Conservation (phyloP, 2,888 invertebrate species). For the Drosophila kambysellisi region DNA sequence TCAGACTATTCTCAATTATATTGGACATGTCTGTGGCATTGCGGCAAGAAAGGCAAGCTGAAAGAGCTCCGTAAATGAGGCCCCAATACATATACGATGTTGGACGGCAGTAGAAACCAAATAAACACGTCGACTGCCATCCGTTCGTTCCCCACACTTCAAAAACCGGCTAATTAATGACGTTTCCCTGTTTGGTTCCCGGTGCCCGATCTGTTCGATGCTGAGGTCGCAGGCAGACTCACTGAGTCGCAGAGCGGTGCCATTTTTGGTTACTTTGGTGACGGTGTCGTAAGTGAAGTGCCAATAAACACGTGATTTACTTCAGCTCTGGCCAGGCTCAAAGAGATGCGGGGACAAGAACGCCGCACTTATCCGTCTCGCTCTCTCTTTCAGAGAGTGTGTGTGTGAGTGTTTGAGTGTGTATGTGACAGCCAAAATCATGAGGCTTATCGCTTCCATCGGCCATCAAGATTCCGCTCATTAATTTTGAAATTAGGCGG, state of each 20-base stretch:
- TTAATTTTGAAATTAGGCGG: conserved; percentile 84
- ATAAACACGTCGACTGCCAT: conserved; percentile 77
- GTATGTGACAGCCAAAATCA: conserved; percentile 75
- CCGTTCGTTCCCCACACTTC: conserved; percentile 75
- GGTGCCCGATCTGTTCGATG: conserved; percentile 19
- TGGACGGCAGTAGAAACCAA: conserved; percentile 61
- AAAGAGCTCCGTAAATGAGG: conserved; percentile 73
- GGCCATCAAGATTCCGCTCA: conserved; percentile 84
- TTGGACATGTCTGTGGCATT: conserved; percentile 46
- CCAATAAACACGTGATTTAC: conserved; percentile 84
- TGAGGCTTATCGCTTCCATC: conserved; percentile 82
- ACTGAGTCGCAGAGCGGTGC: conserved; percentile 60
- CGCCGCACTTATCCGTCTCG: conserved; percentile 47
- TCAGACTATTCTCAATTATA: conserved; percentile 14
- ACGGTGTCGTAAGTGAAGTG: conserved; percentile 81
- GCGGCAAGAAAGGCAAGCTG: conserved; percentile 60
- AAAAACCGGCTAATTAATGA: conserved; percentile 76
- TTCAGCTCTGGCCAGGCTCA: conserved; percentile 59
- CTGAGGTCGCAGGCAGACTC: conserved; percentile 42
- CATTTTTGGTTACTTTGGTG: conserved; percentile 72
- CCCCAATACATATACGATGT: conserved; percentile 45
- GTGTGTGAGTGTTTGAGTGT: conserved; percentile 39
- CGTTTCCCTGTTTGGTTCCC: conserved; percentile 58
- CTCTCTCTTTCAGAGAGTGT: conserved; percentile 8
- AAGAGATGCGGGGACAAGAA: conserved; percentile 47